Evolutionary conservation across 2,113 vertebrate species (phyloP).

Genomic region (Castor canadensis): DNA sequence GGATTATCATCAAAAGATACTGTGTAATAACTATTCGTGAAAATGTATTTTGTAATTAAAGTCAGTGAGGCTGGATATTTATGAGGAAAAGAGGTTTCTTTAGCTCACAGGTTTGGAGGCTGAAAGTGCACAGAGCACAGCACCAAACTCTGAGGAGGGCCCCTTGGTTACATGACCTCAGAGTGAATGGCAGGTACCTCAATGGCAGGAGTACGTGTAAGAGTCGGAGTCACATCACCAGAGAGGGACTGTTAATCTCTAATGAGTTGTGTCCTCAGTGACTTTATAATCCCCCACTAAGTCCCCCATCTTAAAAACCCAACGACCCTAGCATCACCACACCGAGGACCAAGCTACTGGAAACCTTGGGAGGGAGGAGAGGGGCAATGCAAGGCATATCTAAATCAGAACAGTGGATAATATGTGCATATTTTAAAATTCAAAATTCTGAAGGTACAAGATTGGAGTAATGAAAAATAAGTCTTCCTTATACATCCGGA

Average conservation of each 20-base stretch:
- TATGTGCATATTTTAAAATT: neutral
- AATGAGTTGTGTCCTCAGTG: too few species aligned
- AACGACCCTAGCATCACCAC: neutral
- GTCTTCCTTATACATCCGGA: neutral
- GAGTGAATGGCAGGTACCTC: too few species aligned
- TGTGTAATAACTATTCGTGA: neutral
- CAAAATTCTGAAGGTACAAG: neutral
- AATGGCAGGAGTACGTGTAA: neutral
- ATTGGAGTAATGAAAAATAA: neutral
- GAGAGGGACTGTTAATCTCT: neutral
- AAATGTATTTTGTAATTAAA: neutral
- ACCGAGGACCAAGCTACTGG: neutral
- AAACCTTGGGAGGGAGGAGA: neutral
- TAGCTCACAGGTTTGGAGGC: neutral
- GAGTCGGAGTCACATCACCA: neutral
- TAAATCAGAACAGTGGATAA: neutral
- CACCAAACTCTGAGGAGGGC: neutral
- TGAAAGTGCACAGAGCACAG: too few species aligned
- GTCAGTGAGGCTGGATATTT: neutral
- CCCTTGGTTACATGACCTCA: neutral
- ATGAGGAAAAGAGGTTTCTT: neutral
- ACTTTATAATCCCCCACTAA: too few species aligned
- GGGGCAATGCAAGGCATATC: too few species aligned
- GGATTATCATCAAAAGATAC: neutral
- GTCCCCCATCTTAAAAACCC: neutral